Conservation (phyloP, 2,797 vertebrate genomes). For the Chanos chanos region DNA sequence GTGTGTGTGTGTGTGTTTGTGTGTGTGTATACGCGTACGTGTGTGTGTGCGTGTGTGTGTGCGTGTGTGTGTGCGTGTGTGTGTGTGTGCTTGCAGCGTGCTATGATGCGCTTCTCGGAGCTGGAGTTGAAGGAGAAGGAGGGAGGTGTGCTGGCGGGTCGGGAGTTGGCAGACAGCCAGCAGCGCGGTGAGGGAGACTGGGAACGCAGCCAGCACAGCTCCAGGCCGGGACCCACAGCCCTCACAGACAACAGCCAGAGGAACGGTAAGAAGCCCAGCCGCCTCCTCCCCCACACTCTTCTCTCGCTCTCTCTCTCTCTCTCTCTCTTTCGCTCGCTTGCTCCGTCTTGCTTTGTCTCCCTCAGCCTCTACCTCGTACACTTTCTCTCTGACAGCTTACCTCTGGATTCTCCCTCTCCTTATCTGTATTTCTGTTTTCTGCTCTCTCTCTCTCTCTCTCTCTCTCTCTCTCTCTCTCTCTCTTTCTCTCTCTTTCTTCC, state of each 20-base stretch:
- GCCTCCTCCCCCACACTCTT: constrained; percentile 17
- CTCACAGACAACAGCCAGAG: constrained; percentile 47
- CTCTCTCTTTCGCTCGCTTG: background rate
- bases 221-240: constrained; percentile 62
- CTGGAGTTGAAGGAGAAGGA: constrained; percentile 99
- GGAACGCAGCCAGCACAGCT: constrained; percentile 70
- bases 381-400: background rate
- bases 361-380: background rate
- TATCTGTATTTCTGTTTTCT: constrained; percentile 4
- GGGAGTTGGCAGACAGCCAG: constrained; percentile 72
- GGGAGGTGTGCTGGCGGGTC: constrained; percentile 81
- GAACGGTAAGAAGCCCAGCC: constrained; percentile 65
- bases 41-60: constrained; percentile 54
- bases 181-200: constrained; percentile 66
- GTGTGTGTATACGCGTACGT: constrained; percentile 5
- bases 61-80: constrained; percentile 55
- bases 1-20: constrained; percentile 52
- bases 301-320: background rate
- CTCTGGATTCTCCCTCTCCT: background rate
- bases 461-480: background rate
- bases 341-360: background rate
- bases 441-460: background rate
- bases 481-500: background rate
- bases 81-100: constrained; percentile 87
- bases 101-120: constrained; percentile 99